Percentiles rank a stretch among this genome's conserved stretches.
Conservation (phyloP, 2,113 vertebrate genomes). For the Rhadina sibilatrix region DNA sequence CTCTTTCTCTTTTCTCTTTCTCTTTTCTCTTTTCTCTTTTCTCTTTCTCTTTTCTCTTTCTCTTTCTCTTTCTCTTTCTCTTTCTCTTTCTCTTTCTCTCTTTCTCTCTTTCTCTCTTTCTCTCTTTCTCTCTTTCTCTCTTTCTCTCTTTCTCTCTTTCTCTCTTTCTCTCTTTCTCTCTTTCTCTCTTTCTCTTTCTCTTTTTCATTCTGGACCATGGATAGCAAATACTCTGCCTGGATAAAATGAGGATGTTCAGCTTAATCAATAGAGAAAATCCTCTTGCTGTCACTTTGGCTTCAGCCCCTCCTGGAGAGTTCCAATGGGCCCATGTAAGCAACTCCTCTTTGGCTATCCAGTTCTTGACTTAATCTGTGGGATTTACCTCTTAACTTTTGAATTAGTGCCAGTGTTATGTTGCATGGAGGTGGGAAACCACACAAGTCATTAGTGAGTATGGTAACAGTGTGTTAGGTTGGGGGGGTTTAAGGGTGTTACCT, state of each 20-base stretch:
- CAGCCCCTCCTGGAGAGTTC: background rate
- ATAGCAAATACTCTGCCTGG: background rate
- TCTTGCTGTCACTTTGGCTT: background rate
- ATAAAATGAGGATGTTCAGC: background rate
- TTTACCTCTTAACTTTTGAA: background rate
- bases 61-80: no score
- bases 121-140: no score
- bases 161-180: no score
- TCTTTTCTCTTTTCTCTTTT: no score
- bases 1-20: no score
- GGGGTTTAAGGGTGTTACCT: background rate
- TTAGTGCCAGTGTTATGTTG: background rate
- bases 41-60: no score
- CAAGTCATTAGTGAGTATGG: background rate
- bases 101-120: no score
- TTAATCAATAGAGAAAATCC: background rate
- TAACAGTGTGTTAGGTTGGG: background rate
- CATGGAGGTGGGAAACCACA: background rate
- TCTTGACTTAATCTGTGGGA: background rate
- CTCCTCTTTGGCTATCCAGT: background rate
- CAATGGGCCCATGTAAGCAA: rapidly evolving
- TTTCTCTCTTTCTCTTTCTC: no score
- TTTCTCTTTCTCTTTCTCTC: no score
- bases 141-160: no score
- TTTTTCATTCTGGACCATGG: background rate